Percentiles rank a stretch among this genome's conserved stretches.
Evolutionary conservation across 2,113 vertebrate genomes (phyloP).

Genomic region (Chamaea fasciata): DNA sequence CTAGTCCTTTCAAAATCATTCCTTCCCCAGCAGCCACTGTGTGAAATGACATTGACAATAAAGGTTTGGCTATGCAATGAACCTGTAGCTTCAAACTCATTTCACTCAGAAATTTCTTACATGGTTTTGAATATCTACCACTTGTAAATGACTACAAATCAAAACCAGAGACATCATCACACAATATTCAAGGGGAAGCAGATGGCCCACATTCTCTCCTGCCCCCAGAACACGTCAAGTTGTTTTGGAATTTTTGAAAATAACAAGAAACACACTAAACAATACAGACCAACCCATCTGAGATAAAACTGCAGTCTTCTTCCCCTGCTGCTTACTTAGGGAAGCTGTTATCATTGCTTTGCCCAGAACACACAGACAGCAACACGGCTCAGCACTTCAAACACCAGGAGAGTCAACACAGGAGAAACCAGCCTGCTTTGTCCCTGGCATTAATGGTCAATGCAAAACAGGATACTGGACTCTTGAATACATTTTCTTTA

Average conservation of each 20-base stretch:
- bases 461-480: neutral
- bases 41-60: neutral
- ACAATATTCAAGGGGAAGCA: neutral
- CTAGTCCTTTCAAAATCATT: neutral
- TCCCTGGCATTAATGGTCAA: neutral
- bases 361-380: neutral
- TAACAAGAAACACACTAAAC: neutral
- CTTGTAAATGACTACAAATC: neutral
- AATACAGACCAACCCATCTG: neutral
- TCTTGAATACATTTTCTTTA: neutral
- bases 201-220: neutral
- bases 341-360: neutral
- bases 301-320: neutral
- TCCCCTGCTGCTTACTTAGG: neutral
- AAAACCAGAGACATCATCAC: neutral
- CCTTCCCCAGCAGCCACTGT: neutral
- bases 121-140: neutral
- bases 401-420: neutral
- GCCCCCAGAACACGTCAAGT: fast-evolving
- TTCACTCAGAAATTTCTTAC: neutral
- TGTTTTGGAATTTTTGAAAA: neutral
- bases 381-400: neutral
- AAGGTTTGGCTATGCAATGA: neutral
- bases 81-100: neutral
- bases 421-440: neutral